Evolutionary conservation across 2,888 invertebrate species (phyloP), one percentile per base, ranked within the genome.

Genomic region (Poecilobothrus nobilitatus): DNA sequence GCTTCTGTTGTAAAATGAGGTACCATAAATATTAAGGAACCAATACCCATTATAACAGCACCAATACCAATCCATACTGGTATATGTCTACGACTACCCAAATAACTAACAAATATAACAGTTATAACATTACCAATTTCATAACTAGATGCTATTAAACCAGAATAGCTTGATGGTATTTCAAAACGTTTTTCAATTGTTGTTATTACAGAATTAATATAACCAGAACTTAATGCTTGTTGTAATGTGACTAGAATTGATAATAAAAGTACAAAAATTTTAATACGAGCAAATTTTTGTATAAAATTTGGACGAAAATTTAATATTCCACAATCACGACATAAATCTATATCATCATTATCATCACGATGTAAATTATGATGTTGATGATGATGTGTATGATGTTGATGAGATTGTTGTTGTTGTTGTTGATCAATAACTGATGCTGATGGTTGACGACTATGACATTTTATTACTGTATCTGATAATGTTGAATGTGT

Each of bases 41-140:
- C 96, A 76, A 94, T 87, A 71, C 94, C 95, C 94, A 95, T 95
- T 77, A 95, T 91, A 68, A 95, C 89, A 68, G 94, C 92, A 77
- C 92, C 91, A 72, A 92, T 90, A 73, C 94, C 96, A 77, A 97
- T 95, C 95, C 95, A 96, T 62, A 92, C 91, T 68, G 95, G 95
- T 80, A 95, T 95, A 81, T 95, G 94, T 73, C 96, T 85, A 71
- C 94, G 86, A 76, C 94, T 94, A 73, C 96, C 96, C 77, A 96
- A 88, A 81, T 96, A 97, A 78, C 94, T 94, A 75, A 97, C 95
- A 83, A 96, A 95, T 79, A 97, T 93, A 76, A 96, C 95, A 61
- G 96, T 94, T 78, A 95, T 91, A 75, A 96, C 92, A 83, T 95
- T 95, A 77, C 96, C 96, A 78, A 94, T 93, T 85, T 96, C 96